Base-by-base conservation (phyloP, 2,797 vertebrate species). In the Iguana delicatissima region DNA sequence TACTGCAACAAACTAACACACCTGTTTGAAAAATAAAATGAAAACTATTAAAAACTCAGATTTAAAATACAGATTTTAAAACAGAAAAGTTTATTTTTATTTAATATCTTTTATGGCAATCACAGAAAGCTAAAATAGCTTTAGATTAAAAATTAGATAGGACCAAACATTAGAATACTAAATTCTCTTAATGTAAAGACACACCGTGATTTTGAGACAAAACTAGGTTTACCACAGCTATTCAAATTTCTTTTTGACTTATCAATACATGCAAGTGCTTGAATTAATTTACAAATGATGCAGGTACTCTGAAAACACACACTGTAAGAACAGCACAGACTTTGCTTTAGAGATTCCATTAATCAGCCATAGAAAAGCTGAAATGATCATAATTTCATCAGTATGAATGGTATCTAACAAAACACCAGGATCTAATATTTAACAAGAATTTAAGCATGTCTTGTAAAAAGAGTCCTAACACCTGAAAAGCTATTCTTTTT, bases 271-370 rank as follows among this genome's bases (percentile, higher is more conserved):
- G 73, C 1, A 85, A 46, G 81, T 87, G 86, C 46, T 86, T 90
- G 72, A 92, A 81, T 2, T 90, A 86, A 22, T 38, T 91, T 92
- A 91, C 76, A 90, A 92, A 59, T 83, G 22, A 35, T 85, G 52
- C 76, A 89, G 86, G 90, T 80, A 91, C 89, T 85, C 90, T 88
- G 14, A 93, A 89, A 90, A 87, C 95, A 95, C 95, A 55, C 93
- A 94, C 95, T 92, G 59, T 91, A 90, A 94, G 94, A 35, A 14
- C 80, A 90, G 79, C 94, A 81, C n/a, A 57, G 38, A 89, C 46
- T 52, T 7, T 20, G 29, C 73, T 62, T 74, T 89, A 85, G 82
- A 86, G 26, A 80, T 80, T 69, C 72, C 35, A 35, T 57, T 87
- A 77, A 50, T 85, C 93, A 92, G 38, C 35, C 73, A 82, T 35